Base-by-base conservation (phyloP, 1,140 invertebrate species). In the Drosophila parabipectinata region DNA sequence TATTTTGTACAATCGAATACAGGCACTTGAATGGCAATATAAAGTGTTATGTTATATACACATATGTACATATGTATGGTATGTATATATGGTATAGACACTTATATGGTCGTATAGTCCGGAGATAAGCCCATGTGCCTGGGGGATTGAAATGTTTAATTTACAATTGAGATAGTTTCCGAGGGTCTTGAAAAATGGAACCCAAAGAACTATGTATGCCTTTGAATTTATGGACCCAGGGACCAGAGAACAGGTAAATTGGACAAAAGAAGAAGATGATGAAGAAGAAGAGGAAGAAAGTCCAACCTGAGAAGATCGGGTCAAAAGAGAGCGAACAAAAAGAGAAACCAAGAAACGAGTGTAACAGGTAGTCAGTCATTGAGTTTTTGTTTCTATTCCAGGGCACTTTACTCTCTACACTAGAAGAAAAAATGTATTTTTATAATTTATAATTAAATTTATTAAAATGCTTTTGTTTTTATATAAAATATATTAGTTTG, bases 341-440 rank as follows among this genome's bases (percentile, higher is more conserved):
- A n/a, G 34, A 39, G 39, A 52, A 18, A 10, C 34, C 7, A 34
- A 66, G 34, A 51, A 78, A 54, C 66, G 56, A 67, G 81, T 84
- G 77, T 85, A 84, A 87, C 81, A 85, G 82, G 82, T 85, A 85
- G 78, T 60, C 66, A 8, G 26, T 28, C 26, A 18, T 44, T 44
- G 56, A 62, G 59, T 26, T 39, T 37, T 18, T 57, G 45, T 47
- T 39, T 14, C 61, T 37, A 41, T 30, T n/a, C 18, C 21, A 18
- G 14, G 30, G 47, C 26, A 24, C 34, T 63, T 48, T 44, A 15
- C 15, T 18, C 15, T 18, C 14, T 21, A 47, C 44, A 47, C 15
- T 18, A 0, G n/a, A 15, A n/a, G 2, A 45, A 47, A 21, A 21
- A 47, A 47, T 24, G 15, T 15, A 15, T 15, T 15, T 15, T 0